Percentiles rank a stretch among this genome's conserved stretches.
These are phyloP conservation scores for Synodontis membranacea DNA, from an alignment of 2,113 vertebrate species.

Conservation along the genomic window DNA sequence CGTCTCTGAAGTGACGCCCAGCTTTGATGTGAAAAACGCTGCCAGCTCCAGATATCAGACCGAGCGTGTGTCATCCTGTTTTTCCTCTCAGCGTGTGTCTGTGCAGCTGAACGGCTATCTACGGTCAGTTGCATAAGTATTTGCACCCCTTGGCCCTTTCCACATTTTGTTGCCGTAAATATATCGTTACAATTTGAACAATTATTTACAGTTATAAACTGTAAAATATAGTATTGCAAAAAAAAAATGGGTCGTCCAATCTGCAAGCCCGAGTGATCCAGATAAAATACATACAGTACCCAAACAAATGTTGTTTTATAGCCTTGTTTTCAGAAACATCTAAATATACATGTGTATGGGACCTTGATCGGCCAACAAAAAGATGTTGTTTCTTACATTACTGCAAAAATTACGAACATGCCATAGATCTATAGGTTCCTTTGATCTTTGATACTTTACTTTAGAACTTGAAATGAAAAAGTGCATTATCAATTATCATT, in stretches of 20 bases:
- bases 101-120: background rate
- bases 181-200: background rate
- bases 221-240: background rate
- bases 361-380: background rate
- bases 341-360: background rate
- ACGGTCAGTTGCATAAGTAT: background rate
- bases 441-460: no score
- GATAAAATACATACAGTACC: no score
- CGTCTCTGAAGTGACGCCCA: slow-evolving; percentile 27
- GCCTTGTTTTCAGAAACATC: background rate
- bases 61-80: background rate
- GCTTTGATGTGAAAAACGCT: slow-evolving; percentile 41
- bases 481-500: background rate
- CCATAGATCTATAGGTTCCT: background rate
- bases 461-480: background rate
- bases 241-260: background rate
- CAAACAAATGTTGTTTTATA: background rate
- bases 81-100: background rate
- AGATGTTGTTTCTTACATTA: background rate
- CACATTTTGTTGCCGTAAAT: background rate
- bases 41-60: slow-evolving; percentile 8
- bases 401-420: background rate
- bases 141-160: background rate
- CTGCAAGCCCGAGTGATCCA: background rate
- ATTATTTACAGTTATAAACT: background rate